Base-by-base conservation (phyloP, 2,888 invertebrate genomes). In the Megamerina dolium region DNA sequence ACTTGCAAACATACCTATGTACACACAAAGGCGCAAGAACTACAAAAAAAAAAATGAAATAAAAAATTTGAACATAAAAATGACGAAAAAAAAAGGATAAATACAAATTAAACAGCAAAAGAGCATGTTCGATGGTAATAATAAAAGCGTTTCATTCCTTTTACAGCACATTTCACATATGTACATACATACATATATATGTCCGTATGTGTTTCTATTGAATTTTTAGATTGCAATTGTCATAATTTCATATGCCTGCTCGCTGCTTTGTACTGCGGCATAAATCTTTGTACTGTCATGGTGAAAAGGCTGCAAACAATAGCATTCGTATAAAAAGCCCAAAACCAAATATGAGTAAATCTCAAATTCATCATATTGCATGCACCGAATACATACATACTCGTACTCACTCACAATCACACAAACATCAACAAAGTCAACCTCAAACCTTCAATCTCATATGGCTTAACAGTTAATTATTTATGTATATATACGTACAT, bases 111-210 rank as follows among this genome's bases (percentile, higher is more conserved):
- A 49, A 49, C 45, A 43, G 41, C 38, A 33, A 39, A 46, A 49
- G 46, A 41, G 49, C 49, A 49, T 49, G 49, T 46, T 49, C 19
- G 31, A n/a, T 23, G 43, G 35, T 41, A 36, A 43, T 49, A 46
- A 49, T 23, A 42, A 17, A n/a, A n/a, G n/a, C n/a, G n/a, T n/a
- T n/a, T 37, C 23, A 37, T 34, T 21, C 41, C 33, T 3, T 21
- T 31, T 21, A 18, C 10, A 14, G 3, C 26, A 16, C 18, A 27
- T 8, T 20, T 13, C 20, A 14, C 21, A 9, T 6, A n/a, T 23
- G 27, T 26, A 34, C 12, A 21, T 29, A 8, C 20, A 14, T 14
- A 20, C 41, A 30, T 35, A 41, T 43, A 20, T 14, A 21, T 32
- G 10, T 43, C 14, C 9, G 43, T 29, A 38, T 30, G 33, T 43